Conservation (phyloP, 2,113 vertebrate genomes). For the Podocnemis expansa region DNA sequence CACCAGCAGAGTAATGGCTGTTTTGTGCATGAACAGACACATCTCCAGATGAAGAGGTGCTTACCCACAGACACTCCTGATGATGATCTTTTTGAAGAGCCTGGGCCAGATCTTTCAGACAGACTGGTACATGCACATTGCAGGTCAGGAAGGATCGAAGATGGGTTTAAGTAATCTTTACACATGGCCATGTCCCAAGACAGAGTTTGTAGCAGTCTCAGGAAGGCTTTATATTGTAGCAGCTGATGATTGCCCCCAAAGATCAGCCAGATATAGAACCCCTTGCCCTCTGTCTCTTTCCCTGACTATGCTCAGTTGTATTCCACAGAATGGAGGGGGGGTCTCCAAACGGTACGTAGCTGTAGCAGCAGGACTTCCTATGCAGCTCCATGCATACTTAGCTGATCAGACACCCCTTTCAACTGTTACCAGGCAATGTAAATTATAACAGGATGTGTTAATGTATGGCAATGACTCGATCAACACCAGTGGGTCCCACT, state of each 20-base stretch:
- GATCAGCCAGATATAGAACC: neutral
- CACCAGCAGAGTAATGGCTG: neutral
- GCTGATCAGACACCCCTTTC: neutral
- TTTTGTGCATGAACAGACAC: neutral
- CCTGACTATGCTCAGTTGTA: neutral
- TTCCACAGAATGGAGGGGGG: neutral
- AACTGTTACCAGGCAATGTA: neutral
- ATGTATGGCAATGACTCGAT: neutral
- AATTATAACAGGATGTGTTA: neutral
- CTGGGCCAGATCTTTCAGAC: neutral
- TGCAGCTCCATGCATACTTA: neutral
- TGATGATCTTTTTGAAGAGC: neutral
- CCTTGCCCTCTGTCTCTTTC: neutral
- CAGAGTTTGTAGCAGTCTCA: neutral
- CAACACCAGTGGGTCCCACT: neutral
- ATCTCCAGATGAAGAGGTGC: neutral
- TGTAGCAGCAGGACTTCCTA: neutral
- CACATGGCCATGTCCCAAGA: neutral
- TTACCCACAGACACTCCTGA: neutral
- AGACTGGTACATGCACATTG: neutral
- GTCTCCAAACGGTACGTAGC: neutral
- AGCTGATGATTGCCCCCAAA: neutral
- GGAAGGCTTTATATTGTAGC: neutral
- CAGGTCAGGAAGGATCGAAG: neutral
- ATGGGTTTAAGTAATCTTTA: neutral